Evolutionary conservation across 2,888 invertebrate species (phyloP).

Genomic region (Synanthedon formicaeformis): DNA sequence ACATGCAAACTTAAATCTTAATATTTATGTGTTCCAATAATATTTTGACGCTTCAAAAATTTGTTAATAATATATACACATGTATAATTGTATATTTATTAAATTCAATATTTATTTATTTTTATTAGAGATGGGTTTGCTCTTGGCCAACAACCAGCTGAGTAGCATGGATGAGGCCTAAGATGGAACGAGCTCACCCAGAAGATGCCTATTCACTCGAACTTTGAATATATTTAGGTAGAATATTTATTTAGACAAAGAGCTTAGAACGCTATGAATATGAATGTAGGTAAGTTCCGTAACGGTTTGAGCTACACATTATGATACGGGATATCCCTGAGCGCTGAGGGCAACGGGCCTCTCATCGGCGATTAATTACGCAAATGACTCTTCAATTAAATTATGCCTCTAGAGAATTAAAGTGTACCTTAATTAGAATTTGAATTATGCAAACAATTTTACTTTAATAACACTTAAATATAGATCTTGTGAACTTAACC

Average conservation of each 20-base stretch:
- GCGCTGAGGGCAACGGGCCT: slow-evolving; percentile 3
- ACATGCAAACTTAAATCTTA: too few species aligned
- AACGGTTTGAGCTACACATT: not conserved
- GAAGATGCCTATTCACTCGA: too few species aligned
- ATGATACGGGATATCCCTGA: slow-evolving; percentile 4
- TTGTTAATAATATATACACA: too few species aligned
- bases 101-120: too few species aligned
- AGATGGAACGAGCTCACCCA: too few species aligned
- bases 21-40: too few species aligned
- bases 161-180: too few species aligned
- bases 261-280: not conserved
- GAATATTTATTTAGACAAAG: not conserved
- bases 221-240: not conserved
- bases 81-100: too few species aligned
- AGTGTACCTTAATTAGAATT: not conserved
- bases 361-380: slow-evolving; percentile 9
- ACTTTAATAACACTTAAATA: not conserved
- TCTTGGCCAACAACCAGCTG: too few species aligned
- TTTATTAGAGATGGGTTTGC: too few species aligned
- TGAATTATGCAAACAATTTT: not conserved
- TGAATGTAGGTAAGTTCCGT: not conserved
- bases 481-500: not conserved
- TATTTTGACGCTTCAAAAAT: too few species aligned
- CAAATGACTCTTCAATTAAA: slow-evolving; percentile 9
- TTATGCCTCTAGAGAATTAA: slow-evolving; percentile 2